Percentiles rank a stretch among this genome's conserved stretches.
Evolutionary conservation across 2,797 vertebrate genomes (phyloP).

Genomic region (Taeniopygia guttata): DNA sequence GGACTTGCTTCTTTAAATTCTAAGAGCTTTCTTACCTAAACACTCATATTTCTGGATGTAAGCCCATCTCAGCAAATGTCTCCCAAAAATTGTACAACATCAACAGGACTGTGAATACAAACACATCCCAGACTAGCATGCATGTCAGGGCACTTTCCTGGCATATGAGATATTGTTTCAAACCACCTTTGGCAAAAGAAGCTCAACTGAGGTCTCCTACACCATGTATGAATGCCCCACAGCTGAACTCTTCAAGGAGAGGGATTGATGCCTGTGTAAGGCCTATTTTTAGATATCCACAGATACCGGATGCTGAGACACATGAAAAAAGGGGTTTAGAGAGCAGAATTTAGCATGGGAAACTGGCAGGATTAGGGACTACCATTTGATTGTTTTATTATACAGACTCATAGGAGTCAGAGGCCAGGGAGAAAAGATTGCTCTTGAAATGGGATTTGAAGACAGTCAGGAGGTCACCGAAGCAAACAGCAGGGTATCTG

Average conservation of each 20-base stretch:
- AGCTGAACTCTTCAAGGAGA: background rate
- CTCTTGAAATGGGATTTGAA: slow-evolving; percentile 48
- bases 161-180: background rate
- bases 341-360: background rate
- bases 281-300: slow-evolving; percentile 17
- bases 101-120: background rate
- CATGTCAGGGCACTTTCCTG: background rate
- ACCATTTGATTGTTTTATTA: slow-evolving; percentile 52
- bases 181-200: background rate
- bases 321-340: background rate
- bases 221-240: background rate
- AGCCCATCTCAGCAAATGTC: background rate
- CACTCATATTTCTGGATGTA: background rate
- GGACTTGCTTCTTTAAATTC: background rate
- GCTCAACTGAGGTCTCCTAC: background rate
- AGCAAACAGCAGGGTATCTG: background rate
- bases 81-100: background rate
- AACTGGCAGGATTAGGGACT: slow-evolving; percentile 17
- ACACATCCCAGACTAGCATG: background rate
- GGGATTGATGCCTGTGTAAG: background rate
- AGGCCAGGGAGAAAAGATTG: slow-evolving; percentile 36
- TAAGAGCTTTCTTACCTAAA: background rate
- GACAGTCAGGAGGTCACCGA: background rate
- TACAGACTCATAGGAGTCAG: slow-evolving; percentile 14
- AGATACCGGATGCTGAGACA: background rate